These are phyloP conservation scores for Zoanthus solanderi DNA, from an alignment of 92 coral and sea anemone species.

Conservation along the genomic window DNA sequence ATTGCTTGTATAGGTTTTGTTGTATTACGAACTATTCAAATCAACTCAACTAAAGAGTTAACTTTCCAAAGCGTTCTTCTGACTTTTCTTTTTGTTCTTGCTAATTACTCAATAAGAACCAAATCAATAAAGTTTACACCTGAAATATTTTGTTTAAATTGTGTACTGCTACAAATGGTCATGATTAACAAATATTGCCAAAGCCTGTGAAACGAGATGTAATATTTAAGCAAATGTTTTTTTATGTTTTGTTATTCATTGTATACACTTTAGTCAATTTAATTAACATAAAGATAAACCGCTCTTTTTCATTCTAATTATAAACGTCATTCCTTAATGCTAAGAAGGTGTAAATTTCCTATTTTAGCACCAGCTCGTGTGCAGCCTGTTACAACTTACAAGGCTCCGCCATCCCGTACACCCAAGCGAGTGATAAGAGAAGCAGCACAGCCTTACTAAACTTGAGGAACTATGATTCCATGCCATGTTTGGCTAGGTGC, in stretches of 20 bases:
- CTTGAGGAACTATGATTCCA: constrained; percentile 29
- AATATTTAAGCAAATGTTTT: background rate
- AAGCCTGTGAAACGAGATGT: background rate
- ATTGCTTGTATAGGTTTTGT: background rate
- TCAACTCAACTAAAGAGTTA: constrained; percentile 5
- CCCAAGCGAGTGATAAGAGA: constrained; percentile 95
- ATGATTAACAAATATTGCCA: background rate
- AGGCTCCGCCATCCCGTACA: constrained; percentile 88
- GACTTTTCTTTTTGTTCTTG: background rate
- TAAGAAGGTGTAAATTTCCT: constrained; percentile 66
- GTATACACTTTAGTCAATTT: background rate
- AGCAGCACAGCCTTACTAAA: constrained; percentile 93
- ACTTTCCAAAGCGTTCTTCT: background rate
- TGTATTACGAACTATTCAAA: background rate
- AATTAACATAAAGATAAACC: background rate
- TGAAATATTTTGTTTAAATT: too few relatives aligned
- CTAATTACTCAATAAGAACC: background rate
- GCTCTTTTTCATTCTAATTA: background rate
- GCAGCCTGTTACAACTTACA: constrained; percentile 78
- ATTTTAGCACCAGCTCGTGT: constrained; percentile 91
- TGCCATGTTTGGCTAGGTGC: constrained; percentile 8
- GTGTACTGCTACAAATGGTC: background rate
- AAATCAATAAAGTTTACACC: background rate
- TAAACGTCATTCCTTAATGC: constrained; percentile 18
- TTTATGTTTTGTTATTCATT: background rate